Evolutionary conservation across 1,140 invertebrate species (phyloP), one percentile per base, ranked within the genome.

Genomic region (Caerostris darwini): DNA sequence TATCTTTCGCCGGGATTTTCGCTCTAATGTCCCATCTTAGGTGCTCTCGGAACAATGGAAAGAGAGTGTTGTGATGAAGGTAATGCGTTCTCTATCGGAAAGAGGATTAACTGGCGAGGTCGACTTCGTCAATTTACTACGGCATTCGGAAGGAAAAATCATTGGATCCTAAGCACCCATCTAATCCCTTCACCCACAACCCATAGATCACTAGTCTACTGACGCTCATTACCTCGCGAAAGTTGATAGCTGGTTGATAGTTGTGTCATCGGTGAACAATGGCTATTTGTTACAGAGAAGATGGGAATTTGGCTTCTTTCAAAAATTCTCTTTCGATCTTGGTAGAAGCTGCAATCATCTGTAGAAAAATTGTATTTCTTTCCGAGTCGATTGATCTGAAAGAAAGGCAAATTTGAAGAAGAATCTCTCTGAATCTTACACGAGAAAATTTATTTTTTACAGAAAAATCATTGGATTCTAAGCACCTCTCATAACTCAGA

Each of bases 51-150:
- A 69, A 89, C 87, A 89, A 89, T 89, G 87, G 64, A 89, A 57
- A 64, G 54, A 34, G 34, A 53, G 64, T 53, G 50, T 89, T 64
- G 64, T 89, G 64, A 69, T 69, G 87, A 50, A 54, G 64, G 64
- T 89, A 89, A 89, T 89, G 87, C 64, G 87, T 89, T 89, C 61
- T 59, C 87, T 89, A 89, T 89, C 87, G 61, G 34, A 69, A 50
- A 54, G 61, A 54, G 64, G 64, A 67, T 89, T 89, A 89, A 57
- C 64, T 89, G 87, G 87, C 14, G 57, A 89, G 87, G 87, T 89
- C 64, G 64, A 53, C 61, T 69, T 89, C 64, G 87, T 71, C 87
- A 69, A 89, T 89, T 89, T 89, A 89, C 87, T 89, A 89, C 87
- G 57, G 87, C 34, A 89, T 89, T 89, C 64, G 50, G 87, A 64